Evolutionary conservation across 1,140 invertebrate species (phyloP).

Genomic region (Lepidotrigona ventralis): DNA sequence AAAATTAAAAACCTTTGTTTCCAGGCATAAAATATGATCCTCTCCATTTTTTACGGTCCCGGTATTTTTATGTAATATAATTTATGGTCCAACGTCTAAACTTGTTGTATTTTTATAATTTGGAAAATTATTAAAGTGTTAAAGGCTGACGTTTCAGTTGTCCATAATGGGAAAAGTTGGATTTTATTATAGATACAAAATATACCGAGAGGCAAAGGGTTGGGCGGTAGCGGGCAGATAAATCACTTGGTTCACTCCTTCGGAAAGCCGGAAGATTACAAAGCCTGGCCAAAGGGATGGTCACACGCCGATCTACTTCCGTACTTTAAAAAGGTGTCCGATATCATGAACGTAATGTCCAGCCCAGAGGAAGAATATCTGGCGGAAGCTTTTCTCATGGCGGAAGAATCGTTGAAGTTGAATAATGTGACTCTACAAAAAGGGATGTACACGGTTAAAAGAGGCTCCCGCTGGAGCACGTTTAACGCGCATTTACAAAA

Average conservation of each 20-base stretch:
- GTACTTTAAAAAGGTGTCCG: slow-evolving; percentile 79
- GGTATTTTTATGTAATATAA: too few species aligned
- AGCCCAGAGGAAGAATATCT: slow-evolving; percentile 70
- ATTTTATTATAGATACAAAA: slow-evolving; percentile 80
- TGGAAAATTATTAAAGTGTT: too few species aligned
- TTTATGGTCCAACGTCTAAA: too few species aligned
- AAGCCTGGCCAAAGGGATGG: slow-evolving; percentile 83
- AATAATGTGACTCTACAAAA: slow-evolving; percentile 76
- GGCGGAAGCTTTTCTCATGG: slow-evolving; percentile 63
- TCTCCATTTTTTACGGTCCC: too few species aligned
- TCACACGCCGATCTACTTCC: slow-evolving; percentile 79
- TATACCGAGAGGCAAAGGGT: slow-evolving; percentile 84
- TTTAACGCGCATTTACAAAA: slow-evolving; percentile 85
- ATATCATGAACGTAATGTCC: slow-evolving; percentile 78
- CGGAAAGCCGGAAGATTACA: slow-evolving; percentile 82
- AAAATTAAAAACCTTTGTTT: not conserved
- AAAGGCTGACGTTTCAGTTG: too few species aligned
- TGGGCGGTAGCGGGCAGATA: slow-evolving; percentile 86
- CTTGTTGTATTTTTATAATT: too few species aligned
- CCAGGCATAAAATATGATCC: too few species aligned
- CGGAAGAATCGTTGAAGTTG: slow-evolving; percentile 67
- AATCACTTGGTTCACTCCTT: slow-evolving; percentile 86
- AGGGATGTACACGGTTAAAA: slow-evolving; percentile 82
- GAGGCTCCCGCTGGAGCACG: slow-evolving; percentile 86
- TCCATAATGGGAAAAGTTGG: not conserved